Evolutionary conservation across 2,113 vertebrate genomes (phyloP).

Genomic region (Butorides virescens): DNA sequence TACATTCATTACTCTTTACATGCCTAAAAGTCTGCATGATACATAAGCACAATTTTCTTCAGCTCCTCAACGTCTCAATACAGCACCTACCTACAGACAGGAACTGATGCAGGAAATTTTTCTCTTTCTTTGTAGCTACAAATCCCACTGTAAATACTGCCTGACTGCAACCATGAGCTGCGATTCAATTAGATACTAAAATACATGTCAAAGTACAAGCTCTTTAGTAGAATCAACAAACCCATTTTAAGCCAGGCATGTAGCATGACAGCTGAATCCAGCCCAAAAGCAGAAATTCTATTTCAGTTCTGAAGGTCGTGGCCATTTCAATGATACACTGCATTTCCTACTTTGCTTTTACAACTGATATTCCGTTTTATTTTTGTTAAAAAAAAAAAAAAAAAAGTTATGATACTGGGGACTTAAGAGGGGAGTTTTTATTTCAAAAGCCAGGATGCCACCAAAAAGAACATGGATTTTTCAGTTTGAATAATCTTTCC

Average conservation of each 20-base stretch:
- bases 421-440: background rate
- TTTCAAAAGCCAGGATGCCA: background rate
- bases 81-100: background rate
- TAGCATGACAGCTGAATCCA: background rate
- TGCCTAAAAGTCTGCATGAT: background rate
- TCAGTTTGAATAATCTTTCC: background rate
- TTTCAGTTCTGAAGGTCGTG: background rate
- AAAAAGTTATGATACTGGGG: background rate
- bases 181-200: background rate
- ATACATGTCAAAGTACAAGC: background rate
- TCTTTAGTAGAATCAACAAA: background rate
- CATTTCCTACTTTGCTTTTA: background rate
- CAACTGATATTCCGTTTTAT: background rate
- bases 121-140: background rate
- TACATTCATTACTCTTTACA: background rate
- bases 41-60: accelerated
- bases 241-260: background rate
- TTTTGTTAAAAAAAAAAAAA: background rate
- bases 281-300: background rate
- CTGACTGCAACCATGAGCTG: background rate
- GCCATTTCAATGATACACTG: background rate
- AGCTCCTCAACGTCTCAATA: background rate
- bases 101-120: background rate
- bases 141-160: background rate
- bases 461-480: background rate